phyloP scores from a whole-genome alignment of 1,140 invertebrate genomes.

The Drosophila leontia region DNA sequence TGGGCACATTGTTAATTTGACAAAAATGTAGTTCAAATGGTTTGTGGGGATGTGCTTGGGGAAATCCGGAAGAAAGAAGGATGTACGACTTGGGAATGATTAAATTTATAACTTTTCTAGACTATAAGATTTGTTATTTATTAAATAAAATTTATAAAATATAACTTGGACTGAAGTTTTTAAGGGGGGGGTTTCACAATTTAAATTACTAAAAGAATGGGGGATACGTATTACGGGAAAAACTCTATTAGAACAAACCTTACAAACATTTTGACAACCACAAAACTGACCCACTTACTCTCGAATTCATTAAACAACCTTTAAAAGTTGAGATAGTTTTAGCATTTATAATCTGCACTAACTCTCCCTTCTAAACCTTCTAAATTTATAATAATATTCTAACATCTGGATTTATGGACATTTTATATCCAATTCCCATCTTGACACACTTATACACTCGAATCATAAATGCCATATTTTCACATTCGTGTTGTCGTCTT shows the following conservation, averaged over 20 bases:
- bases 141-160: not conserved
- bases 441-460: constrained; percentile 7
- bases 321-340: not conserved
- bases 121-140: not conserved
- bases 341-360: not conserved
- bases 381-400: constrained; percentile 11
- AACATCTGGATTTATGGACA: constrained; percentile 10
- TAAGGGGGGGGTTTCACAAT: not conserved
- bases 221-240: too few species aligned
- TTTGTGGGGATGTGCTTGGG: not conserved
- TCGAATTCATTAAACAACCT: not conserved
- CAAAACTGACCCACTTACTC: not conserved
- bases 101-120: not conserved
- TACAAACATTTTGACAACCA: not conserved
- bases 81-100: not conserved
- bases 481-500: constrained; percentile 40
- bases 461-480: constrained; percentile 24
- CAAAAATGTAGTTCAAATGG: constrained; percentile 38
- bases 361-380: not conserved
- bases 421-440: constrained; percentile 15
- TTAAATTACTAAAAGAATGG: not conserved
- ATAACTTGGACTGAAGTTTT: not conserved
- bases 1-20: constrained; percentile 37
- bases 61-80: not conserved
- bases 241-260: too few species aligned